Percentiles rank a stretch among this genome's conserved stretches.
Conservation (phyloP, 2,888 invertebrate genomes). For the Myopa testacea region DNA sequence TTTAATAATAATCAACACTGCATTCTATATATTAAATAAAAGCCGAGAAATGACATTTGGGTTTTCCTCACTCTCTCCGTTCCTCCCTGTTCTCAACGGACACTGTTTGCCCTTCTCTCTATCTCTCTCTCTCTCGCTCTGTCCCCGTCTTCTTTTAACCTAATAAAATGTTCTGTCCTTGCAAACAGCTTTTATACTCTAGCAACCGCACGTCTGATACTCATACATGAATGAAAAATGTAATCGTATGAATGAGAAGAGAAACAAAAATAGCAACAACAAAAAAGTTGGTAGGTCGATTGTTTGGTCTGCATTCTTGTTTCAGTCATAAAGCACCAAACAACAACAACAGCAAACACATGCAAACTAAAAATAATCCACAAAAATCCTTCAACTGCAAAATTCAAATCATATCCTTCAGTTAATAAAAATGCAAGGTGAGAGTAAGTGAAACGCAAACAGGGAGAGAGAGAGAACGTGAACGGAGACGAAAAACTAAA, state of each 20-base stretch:
- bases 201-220: too few relatives aligned
- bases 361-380: constrained; percentile 29
- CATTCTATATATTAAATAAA: constrained; percentile 10
- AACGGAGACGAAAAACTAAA: background rate
- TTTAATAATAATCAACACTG: background rate
- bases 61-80: too few relatives aligned
- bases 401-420: background rate
- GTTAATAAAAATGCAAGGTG: background rate
- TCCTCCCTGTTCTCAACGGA: too few relatives aligned
- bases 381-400: constrained; percentile 35
- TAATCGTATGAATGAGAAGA: background rate
- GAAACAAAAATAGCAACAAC: background rate
- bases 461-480: constrained; percentile 13
- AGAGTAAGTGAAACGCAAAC: background rate
- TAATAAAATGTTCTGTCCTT: too few relatives aligned
- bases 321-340: too few relatives aligned
- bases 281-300: background rate
- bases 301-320: background rate
- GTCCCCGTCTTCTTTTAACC: too few relatives aligned
- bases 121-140: too few relatives aligned
- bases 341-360: background rate
- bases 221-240: background rate
- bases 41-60: background rate
- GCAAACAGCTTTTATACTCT: too few relatives aligned
- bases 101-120: too few relatives aligned